These are phyloP conservation scores for Drosophila prolongata DNA, from an alignment of 2,888 invertebrate genomes.

Conservation along the genomic window DNA sequence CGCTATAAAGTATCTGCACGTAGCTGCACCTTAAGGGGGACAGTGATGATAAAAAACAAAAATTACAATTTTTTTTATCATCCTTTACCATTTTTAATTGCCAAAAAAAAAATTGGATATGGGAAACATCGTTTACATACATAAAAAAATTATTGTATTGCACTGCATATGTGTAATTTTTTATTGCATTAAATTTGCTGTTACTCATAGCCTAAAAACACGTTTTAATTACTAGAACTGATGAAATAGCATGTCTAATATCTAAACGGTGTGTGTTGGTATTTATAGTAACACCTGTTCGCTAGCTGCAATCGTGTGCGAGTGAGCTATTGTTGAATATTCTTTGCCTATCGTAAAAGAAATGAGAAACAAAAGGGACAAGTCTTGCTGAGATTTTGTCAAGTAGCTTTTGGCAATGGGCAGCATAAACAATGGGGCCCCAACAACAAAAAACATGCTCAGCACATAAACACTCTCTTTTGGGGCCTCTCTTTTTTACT, in stretches of 20 bases:
- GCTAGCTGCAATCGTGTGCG: conserved; percentile 18
- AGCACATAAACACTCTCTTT: conserved; percentile 15
- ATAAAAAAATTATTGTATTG: not conserved
- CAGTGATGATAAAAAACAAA: not conserved
- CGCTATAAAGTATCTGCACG: not conserved
- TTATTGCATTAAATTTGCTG: not conserved
- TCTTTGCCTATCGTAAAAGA: conserved; percentile 57
- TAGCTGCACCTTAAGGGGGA: not conserved
- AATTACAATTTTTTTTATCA: not conserved
- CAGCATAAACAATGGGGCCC: conserved; percentile 64
- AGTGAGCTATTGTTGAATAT: conserved; percentile 27
- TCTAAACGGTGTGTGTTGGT: conserved; percentile 11
- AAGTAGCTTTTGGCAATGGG: conserved; percentile 75
- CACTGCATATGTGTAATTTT: not conserved
- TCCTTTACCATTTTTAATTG: too few relatives aligned
- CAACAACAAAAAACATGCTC: conserved; percentile 23
- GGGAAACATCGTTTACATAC: too few relatives aligned
- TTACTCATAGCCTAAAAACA: conserved; percentile 9
- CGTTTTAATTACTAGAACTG: conserved; percentile 6
- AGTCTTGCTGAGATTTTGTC: conserved; percentile 63
- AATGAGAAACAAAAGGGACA: not conserved
- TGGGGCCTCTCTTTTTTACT: conserved; percentile 14
- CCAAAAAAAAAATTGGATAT: too few relatives aligned
- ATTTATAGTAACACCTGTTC: conserved; percentile 68
- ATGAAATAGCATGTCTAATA: conserved; percentile 15